Conservation (phyloP, 2,888 invertebrate species). For the Caenorhabditis panamensis region DNA sequence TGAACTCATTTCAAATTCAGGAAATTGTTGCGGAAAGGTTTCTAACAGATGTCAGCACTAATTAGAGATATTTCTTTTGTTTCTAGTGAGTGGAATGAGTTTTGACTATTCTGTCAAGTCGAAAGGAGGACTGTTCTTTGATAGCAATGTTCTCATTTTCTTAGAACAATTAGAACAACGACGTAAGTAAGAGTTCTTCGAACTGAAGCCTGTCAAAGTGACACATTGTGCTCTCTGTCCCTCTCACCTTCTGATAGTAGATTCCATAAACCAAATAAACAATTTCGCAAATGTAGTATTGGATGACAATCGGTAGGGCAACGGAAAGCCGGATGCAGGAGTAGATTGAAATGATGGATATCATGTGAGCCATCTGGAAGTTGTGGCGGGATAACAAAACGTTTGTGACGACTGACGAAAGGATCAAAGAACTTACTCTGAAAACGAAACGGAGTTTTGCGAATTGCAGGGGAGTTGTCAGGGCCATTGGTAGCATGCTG, state of each 20-base stretch:
- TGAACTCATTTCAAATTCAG: conserved; percentile 1
- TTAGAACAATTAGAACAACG: no score
- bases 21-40: no score
- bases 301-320: not conserved
- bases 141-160: no score
- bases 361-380: not conserved
- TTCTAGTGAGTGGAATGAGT: no score
- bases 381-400: no score
- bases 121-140: no score
- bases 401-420: not conserved
- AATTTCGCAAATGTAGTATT: not conserved
- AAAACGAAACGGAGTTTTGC: not conserved
- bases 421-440: not conserved
- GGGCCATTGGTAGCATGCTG: not conserved
- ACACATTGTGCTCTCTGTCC: no score
- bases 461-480: not conserved
- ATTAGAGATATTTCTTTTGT: no score
- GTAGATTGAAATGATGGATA: not conserved
- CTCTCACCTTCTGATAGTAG: not conserved
- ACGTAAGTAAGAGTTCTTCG: no score
- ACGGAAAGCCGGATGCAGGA: not conserved
- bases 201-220: no score
- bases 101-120: no score
- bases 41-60: no score
- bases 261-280: not conserved